Evolutionary conservation across 2,797 vertebrate genomes (phyloP).

Genomic region (Poecilia picta): DNA sequence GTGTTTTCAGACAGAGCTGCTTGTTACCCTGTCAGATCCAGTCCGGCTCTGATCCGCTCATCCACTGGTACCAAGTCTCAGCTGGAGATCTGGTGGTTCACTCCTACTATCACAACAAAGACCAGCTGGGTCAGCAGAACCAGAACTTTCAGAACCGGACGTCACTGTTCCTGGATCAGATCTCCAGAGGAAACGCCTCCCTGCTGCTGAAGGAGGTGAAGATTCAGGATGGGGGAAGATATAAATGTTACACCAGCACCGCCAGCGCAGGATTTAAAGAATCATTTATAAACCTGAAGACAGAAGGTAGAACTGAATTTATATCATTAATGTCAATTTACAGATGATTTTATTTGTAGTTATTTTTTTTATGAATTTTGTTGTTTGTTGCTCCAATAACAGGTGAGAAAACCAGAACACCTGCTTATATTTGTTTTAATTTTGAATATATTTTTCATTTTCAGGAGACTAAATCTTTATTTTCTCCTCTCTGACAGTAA

Average conservation of each 20-base stretch:
- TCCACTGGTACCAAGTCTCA: rapidly evolving
- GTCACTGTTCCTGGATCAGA: constrained; percentile 63
- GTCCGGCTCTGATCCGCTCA: not conserved
- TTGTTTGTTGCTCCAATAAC: constrained; percentile 36
- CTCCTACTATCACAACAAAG: constrained; percentile 51
- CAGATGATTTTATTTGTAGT: not conserved
- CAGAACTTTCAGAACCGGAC: constrained; percentile 65
- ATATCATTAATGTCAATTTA: not conserved
- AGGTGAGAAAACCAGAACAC: not conserved
- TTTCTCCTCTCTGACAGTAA: not conserved
- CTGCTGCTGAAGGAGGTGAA: constrained; percentile 21
- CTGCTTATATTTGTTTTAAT: not conserved
- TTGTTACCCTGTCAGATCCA: not conserved
- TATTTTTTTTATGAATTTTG: not conserved
- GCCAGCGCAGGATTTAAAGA: rapidly evolving
- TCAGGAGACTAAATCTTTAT: not conserved
- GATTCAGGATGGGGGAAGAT: constrained; percentile 67
- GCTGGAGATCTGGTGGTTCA: constrained; percentile 25
- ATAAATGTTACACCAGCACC: constrained; percentile 77
- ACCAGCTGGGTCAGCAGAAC: constrained; percentile 61
- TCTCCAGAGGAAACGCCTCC: constrained; percentile 77
- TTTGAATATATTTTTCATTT: not conserved
- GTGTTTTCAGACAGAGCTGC: not conserved
- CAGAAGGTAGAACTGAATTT: not conserved
- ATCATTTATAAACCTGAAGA: not conserved